Evolutionary conservation across 2,797 vertebrate genomes (phyloP), one percentile per base, ranked within the genome.

Genomic region (Pangasius sanitwongsei): DNA sequence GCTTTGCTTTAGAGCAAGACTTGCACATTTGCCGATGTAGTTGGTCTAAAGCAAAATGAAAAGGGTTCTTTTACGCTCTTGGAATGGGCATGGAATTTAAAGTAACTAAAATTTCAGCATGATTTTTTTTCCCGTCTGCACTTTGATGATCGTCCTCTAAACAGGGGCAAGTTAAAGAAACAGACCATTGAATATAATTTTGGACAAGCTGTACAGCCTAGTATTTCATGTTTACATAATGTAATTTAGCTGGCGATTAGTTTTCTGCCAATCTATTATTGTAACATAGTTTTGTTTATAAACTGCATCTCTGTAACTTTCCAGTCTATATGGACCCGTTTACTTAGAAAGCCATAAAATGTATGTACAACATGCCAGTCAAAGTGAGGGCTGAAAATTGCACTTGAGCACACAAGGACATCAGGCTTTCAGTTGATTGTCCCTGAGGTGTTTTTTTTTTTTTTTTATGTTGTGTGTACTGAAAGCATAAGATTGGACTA

Each of bases 171-270:
- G 86, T 82, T 87, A 82, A 91, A 93, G 92, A 37, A 93, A 94
- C 93, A 95, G 94, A 96, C 95, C 92, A 98, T 97, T 98, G 98
- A 96, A 97, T 98, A 97, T 93, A 93, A 95, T 96, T 95, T 96
- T 96, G 96, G 94, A 96, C 95, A 94, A 97, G 95, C 96, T 96
- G 96, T 97, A 95, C 97, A 98, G 96, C 94, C 95, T 97, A 96
- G 94, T 97, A 97, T 98, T 95, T 96, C 95, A 97, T 97, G 97
- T 99, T 98, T 99, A 98, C 97, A 97, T 96, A 95, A 97, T 96
- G 95, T 98, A 97, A 95, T 96, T 95, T 97, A 97, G 96, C 93
- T 96, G 92, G 93, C 96, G 92, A 96, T 92, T 92, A 34, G 57
- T 92, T 88, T 91, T 96, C 93, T 96, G 97, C 97, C 97, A 98